These are phyloP conservation scores for Gorsachius magnificus DNA, from an alignment of 2,797 vertebrate species.

Conservation along the genomic window DNA sequence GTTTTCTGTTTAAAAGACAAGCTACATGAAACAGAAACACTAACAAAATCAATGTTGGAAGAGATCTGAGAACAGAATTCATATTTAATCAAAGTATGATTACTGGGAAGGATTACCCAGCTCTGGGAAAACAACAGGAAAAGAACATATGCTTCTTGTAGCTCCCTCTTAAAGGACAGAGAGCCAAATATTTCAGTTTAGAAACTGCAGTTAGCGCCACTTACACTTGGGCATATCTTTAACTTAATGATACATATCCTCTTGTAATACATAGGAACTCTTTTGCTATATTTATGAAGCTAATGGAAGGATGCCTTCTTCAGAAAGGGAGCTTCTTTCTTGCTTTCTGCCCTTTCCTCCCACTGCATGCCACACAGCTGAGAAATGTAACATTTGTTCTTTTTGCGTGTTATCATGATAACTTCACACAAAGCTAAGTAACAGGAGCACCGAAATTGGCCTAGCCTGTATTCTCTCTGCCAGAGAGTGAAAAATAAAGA, in stretches of 20 bases:
- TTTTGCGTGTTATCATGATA: neutral
- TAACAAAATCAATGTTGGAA: neutral
- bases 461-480: neutral
- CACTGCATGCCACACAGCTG: neutral
- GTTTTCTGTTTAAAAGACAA: constrained; percentile 16
- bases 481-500: neutral
- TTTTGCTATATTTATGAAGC: neutral
- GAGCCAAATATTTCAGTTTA: neutral
- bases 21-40: neutral
- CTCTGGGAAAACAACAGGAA: neutral
- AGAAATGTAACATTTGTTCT: neutral
- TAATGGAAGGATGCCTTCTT: neutral
- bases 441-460: neutral
- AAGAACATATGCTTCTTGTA: neutral
- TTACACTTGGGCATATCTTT: neutral
- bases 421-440: neutral
- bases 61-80: neutral
- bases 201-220: neutral
- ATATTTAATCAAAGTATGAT: neutral
- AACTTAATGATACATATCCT: neutral
- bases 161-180: neutral
- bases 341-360: neutral
- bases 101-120: neutral
- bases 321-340: neutral
- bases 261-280: neutral